These are phyloP conservation scores for Darevskia mixta DNA, from an alignment of 2,797 vertebrate species.

Conservation along the genomic window DNA sequence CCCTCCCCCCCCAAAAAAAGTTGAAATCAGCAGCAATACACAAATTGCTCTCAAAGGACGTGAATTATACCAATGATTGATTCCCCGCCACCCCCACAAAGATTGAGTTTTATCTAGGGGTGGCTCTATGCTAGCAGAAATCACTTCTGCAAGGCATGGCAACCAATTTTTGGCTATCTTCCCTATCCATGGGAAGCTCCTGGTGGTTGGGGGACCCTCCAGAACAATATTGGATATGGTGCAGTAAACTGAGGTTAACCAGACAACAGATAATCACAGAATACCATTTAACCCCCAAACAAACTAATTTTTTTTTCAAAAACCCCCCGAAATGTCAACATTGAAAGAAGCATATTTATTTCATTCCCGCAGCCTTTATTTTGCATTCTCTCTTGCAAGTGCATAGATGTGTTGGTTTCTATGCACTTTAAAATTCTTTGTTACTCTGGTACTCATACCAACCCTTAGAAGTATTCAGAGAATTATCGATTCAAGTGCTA, in stretches of 20 bases:
- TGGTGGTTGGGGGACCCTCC: too few relatives aligned
- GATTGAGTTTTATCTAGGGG: background rate
- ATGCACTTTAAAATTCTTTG: slow-evolving; percentile 81
- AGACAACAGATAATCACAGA: slow-evolving; percentile 41
- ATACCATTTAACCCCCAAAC: slow-evolving; percentile 19
- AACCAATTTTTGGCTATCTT: background rate
- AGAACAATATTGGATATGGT: too few relatives aligned
- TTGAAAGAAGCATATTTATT: slow-evolving; percentile 82
- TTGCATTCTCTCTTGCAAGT: slow-evolving; percentile 76
- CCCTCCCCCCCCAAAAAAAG: too few relatives aligned
- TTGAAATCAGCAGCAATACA: background rate
- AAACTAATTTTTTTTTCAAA: slow-evolving; percentile 59
- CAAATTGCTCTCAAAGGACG: background rate
- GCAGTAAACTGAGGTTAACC: too few relatives aligned
- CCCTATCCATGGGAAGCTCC: background rate
- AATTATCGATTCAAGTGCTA: background rate
- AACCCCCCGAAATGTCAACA: slow-evolving; percentile 69
- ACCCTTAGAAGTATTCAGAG: slow-evolving; percentile 72
- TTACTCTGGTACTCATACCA: slow-evolving; percentile 81
- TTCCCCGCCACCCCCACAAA: background rate
- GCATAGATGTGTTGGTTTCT: slow-evolving; percentile 57
- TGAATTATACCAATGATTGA: background rate
- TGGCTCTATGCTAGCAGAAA: background rate
- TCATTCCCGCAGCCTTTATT: slow-evolving; percentile 88
- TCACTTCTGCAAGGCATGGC: background rate